Base-by-base conservation (phyloP, 2,888 invertebrate genomes). In the Catocala sponsa region DNA sequence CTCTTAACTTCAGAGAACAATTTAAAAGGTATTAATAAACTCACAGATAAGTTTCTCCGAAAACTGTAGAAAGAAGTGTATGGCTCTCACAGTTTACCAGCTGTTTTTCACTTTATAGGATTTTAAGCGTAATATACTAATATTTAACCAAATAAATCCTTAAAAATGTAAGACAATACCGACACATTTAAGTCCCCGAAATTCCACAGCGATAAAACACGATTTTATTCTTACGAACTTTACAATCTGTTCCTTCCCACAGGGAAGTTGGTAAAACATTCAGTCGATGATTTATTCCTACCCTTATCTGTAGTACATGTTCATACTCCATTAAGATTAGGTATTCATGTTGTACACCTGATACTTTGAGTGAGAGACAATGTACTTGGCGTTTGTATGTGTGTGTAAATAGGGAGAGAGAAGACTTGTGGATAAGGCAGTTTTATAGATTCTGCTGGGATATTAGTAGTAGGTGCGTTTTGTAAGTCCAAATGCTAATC, bases 261-360 rank as follows among this genome's bases (percentile, higher is more conserved):
- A 84, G 88, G 86, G 84, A 88, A 91, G 81, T 87, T 85, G 83
- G 85, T 85, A 82, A 84, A 89, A 89, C 85, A 87, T 87, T 87
- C 81, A 79, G 68, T 78, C 85, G 84, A 92, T 92, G 92, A 94
- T 94, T 93, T 93, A 94, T 90, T 86, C 84, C 70, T 83, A 72
- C 88, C 89, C 86, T 88, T 90, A 91, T 91, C 90, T 85, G 66
- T 68, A 77, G 82, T 78, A 84, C 81, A 80, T 81, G 82, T 86
- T 83, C 81, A 77, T 85, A 84, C 87, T 89, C 91, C 92, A 93
- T 94, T 93, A 92, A 88, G 89, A 93, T 93, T 91, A 93, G 90
- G 85, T 91, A 94, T 94, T 92, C 93, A 91, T 88, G 91, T 78
- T 83, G 82, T 76, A 91, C 92, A 93, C 92, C 92, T 92, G 92